Evolutionary conservation across 2,888 invertebrate genomes (phyloP), one percentile per base, ranked within the genome.

Genomic region (Caenorhabditis sp.): DNA sequence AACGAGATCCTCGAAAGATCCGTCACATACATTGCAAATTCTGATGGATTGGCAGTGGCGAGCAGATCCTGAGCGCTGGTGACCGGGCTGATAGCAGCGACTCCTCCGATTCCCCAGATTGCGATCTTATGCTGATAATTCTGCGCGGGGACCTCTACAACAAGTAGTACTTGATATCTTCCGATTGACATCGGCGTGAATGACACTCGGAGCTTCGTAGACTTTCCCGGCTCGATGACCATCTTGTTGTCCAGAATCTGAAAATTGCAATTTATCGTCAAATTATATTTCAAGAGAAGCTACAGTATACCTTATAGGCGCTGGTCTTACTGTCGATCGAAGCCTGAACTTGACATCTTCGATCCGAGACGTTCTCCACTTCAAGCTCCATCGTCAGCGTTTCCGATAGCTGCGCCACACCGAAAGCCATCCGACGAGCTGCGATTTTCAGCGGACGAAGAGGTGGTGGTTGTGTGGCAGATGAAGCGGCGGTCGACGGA

Each of bases 81-180:
- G 5, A 53, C 8, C 9, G 64, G 64, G 11, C n/a, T 15, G 22
- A 78, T 35, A 6, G 15, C 24, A 0, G 70, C 64, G 2, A 58
- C n/a, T 26, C 78, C 78, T 3, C 70, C 70, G 18, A 44, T 15
- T 20, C 78, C 78, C 70, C 70, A 70, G 0, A 70, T n/a, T 20
- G 78, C 58, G 22, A 78, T 50, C 78, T 53, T 53, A 15, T 61
- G 53, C 6, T 15, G 20, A 32, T 40, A 65, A 18, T 70, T 78
- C 24, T 76, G 76, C 2, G 67, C 51, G 8, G 60, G 61, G 13
- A 67, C 61, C 32, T 67, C 67, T 8, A 69, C 24, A 1, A 26
- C 26, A 1, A 77, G 44, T 15, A 62, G 15, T 0, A 77, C 28
- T 20, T 69, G 62, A 56, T 69, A 77, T 18, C 77, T 69, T 28